Evolutionary conservation across 2,797 vertebrate genomes (phyloP).

Genomic region (Bovichtus diacanthus): DNA sequence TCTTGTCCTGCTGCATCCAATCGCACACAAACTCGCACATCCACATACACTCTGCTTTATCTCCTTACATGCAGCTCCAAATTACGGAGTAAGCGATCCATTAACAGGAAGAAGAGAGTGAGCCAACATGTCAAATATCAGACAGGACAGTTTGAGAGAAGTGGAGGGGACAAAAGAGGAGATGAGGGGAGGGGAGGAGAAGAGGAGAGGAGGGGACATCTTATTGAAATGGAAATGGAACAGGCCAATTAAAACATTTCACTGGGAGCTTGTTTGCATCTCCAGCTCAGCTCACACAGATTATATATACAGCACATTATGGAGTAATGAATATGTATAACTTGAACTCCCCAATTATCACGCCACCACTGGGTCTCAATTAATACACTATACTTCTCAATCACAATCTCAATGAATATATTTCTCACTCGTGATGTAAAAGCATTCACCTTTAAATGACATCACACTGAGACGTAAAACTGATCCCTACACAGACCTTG

Average conservation of each 20-base stretch:
- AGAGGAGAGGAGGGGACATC: constrained; percentile 67
- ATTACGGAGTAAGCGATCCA: constrained; percentile 70
- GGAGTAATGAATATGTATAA: constrained; percentile 82
- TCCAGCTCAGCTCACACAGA: constrained; percentile 71
- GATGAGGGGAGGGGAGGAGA: constrained; percentile 38
- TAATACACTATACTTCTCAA: constrained; percentile 58
- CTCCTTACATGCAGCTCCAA: constrained; percentile 54
- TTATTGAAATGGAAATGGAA: constrained; percentile 85
- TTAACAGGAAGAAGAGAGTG: constrained; percentile 70
- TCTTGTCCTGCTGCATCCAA: constrained; percentile 69
- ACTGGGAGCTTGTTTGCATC: constrained; percentile 82
- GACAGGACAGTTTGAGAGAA: constrained; percentile 72
- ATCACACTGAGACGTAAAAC: constrained; percentile 30
- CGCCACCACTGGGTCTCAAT: constrained; percentile 68
- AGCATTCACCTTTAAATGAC: constrained; percentile 56
- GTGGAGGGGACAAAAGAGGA: constrained; percentile 66
- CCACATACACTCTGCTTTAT: constrained; percentile 54
- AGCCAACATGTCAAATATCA: constrained; percentile 75
- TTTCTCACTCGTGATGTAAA: constrained; percentile 49
- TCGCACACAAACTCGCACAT: constrained; percentile 62
- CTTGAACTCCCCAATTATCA: constrained; percentile 76
- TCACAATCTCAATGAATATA: constrained; percentile 59
- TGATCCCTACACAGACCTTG: constrained; percentile 4
- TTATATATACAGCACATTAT: constrained; percentile 85
- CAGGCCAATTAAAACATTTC: constrained; percentile 84